Base-by-base conservation (phyloP, 2,797 vertebrate species). In the Toxotes lorentzi region DNA sequence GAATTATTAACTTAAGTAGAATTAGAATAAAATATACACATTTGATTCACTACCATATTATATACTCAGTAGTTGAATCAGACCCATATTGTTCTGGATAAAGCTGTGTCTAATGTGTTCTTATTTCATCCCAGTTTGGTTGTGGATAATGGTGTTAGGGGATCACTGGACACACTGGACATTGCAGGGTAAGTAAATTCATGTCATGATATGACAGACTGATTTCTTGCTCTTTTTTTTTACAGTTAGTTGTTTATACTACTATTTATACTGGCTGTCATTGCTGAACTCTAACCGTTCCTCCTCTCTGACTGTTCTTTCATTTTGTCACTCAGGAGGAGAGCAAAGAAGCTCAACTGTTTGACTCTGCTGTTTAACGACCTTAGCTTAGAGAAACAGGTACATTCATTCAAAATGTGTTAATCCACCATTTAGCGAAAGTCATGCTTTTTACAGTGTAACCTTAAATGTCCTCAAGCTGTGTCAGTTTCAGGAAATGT, bases 341-440 rank as follows among this genome's bases (percentile, higher is more conserved):
- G 92, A 76, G 91, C 91, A 0, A 96, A 96, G 88, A 96, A 95
- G 82, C 94, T 98, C 73, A 97, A 96, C 92, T 95, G 94, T 66
- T 61, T 97, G 78, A 97, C 96, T 2, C 88, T 98, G 66, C 91
- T 96, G 73, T 98, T 98, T 82, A 95, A 95, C 32, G 92, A 96
- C 78, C 68, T 95, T 48, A 92, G 89, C 16, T 91, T 97, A 79
- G 97, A 98, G 90, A 97, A 91, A 85, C 88, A 97, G 97, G 97
- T 94, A 73, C 5, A 4, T 43, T 43, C 7, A 19, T 24, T 17
- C 10, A 38, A 38, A 38, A 38, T 38, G 5, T 7, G 1, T 38
- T 8, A 38, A 7, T 7, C 8, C 3, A 38, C 35, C 35, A 38
- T 38, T 38, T 38, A 38, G 35, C 8, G 9, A 38, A 34, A 38